phyloP scores from a whole-genome alignment of 2,888 invertebrate genomes.

The Drosophila putrida region DNA sequence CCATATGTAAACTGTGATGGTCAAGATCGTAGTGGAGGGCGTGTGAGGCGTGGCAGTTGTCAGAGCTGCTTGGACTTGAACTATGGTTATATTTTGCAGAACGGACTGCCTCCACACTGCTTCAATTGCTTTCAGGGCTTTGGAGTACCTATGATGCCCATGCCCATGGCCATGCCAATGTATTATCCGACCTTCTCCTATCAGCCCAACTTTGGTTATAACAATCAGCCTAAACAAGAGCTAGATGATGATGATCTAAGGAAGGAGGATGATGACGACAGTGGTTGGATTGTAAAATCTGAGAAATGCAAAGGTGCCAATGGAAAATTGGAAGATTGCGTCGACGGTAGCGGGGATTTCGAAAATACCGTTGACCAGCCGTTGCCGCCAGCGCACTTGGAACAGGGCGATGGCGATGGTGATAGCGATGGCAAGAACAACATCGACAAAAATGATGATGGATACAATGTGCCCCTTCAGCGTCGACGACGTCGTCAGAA shows the following conservation, averaged over 20 bases:
- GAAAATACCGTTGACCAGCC: background rate
- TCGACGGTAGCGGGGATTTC: constrained; percentile 31
- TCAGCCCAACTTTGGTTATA: constrained; percentile 31
- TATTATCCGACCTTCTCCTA: constrained; percentile 18
- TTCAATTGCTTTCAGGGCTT: constrained; percentile 46
- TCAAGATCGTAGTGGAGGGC: background rate
- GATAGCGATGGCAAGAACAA: background rate
- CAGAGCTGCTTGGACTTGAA: constrained; percentile 56
- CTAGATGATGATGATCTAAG: constrained; percentile 1
- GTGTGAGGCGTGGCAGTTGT: constrained; percentile 45
- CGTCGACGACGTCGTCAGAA: constrained; percentile 51
- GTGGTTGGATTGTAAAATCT: constrained; percentile 46
- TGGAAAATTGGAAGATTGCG: constrained; percentile 61
- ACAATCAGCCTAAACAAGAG: constrained; percentile 1
- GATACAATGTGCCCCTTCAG: constrained; percentile 46
- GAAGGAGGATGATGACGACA: constrained; percentile 7
- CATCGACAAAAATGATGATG: constrained; percentile 14
- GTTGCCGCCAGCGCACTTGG: constrained; percentile 32
- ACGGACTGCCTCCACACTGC: constrained; percentile 67
- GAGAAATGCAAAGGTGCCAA: constrained; percentile 59
- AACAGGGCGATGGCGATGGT: constrained; percentile 20
- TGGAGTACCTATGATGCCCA: constrained; percentile 37
- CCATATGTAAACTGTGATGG: constrained; percentile 64
- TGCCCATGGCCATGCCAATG: constrained; percentile 47
- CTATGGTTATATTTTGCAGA: constrained; percentile 60